Base-by-base conservation (phyloP, 2,113 vertebrate genomes). In the Monarcha castaneiventris region DNA sequence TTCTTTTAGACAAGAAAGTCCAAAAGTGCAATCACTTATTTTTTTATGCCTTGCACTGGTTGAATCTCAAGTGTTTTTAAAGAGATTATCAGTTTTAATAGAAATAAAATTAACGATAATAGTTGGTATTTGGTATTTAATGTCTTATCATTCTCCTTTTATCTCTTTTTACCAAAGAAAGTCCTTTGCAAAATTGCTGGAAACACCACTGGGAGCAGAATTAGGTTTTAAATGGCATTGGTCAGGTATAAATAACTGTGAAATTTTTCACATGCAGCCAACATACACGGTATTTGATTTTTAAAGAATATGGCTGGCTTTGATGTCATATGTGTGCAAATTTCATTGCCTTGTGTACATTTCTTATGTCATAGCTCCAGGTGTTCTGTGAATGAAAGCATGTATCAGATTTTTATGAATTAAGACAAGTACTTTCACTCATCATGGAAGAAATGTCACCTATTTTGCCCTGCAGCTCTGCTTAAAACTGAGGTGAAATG, bases 191-290 rank as follows among this genome's bases (percentile, higher is more conserved):
- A 73, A 79, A 77, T 72, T 89, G 92, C 82, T 96, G 84, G 74
- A 71, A 72, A 77, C 13, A 32, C 46, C 77, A 89, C 58, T 93
- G 86, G 58, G 92, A 96, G 51, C 74, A 93, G 59, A 58, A 90
- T 68, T 91, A 68, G 73, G 30, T 69, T 37, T 84, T 94, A 76
- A 68, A 49, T 94, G 89, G 75, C 95, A 84, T 96, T 72, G 56
- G 68, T 93, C 90, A 68, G 85, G 78, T 95, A 66, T 87, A 92
- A 94, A 94, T 94, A 94, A 97, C 97, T 98, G 98, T 98, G 98
- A 98, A 97, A 64, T 71, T 75, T 87, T 98, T 97, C 97, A 94
- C 92, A 96, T 93, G 93, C 84, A 94, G 44, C 52, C 27, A 19
- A 64, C 46, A 79, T 74, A 84, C 58, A 68, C 33, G 89, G 77